Conservation (phyloP, 2,888 invertebrate genomes). For the Alviniconcha strummeri region DNA sequence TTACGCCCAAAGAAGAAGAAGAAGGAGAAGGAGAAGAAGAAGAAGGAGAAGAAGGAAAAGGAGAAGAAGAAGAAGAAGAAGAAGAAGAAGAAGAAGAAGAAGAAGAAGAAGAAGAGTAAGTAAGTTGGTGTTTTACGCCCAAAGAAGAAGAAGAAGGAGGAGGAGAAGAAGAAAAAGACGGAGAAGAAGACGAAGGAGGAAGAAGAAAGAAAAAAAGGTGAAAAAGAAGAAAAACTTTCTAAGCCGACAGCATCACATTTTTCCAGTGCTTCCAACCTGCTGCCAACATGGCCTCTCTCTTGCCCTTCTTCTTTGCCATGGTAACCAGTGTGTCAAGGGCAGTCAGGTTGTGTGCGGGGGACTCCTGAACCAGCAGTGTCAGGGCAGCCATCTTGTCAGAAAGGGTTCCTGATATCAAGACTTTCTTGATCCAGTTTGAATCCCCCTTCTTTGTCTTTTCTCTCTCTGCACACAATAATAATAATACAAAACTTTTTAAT, state of each 20-base stretch:
- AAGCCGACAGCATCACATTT: neutral
- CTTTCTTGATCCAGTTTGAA: constrained; percentile 72
- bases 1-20: too few relatives aligned
- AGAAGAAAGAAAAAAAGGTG: neutral
- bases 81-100: too few relatives aligned
- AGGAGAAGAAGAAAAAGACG: too few relatives aligned
- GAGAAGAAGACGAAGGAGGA: too few relatives aligned
- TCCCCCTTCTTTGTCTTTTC: constrained; percentile 65
- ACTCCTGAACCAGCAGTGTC: constrained; percentile 87
- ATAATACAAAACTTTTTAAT: too few relatives aligned
- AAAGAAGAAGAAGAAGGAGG: too few relatives aligned
- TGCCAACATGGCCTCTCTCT: constrained; percentile 76
- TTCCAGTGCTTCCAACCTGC: constrained; percentile 76
- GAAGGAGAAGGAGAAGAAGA: too few relatives aligned
- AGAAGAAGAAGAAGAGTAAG: too few relatives aligned
- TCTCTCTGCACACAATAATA: constrained; percentile 63
- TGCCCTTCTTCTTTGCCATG: constrained; percentile 87
- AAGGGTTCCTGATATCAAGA: constrained; percentile 87
- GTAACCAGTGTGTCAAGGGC: constrained; percentile 83
- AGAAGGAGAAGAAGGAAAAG: too few relatives aligned
- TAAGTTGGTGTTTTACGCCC: too few relatives aligned
- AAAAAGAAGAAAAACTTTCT: neutral
- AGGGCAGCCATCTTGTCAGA: constrained; percentile 91
- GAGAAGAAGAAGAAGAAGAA: too few relatives aligned
- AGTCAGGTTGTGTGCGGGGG: constrained; percentile 85